Conservation (phyloP, 2,113 vertebrate species). For the Platysteira castanea region DNA sequence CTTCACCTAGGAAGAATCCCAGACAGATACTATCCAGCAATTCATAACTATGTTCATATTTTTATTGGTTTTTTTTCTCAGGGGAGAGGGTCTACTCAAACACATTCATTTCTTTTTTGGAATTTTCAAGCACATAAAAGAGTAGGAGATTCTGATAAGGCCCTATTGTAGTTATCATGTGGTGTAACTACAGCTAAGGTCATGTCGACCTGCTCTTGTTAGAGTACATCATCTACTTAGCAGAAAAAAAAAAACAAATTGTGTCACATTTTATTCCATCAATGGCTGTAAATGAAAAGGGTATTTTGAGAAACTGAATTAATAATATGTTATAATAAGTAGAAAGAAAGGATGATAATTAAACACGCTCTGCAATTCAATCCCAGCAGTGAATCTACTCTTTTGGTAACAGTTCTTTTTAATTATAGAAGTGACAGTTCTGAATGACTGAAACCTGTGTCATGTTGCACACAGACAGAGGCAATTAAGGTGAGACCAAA, state of each 20-base stretch:
- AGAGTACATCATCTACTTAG: constrained; percentile 66
- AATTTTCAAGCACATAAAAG: constrained; percentile 53
- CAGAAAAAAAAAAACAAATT: constrained; percentile 73
- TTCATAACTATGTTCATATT: neutral
- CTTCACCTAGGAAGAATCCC: neutral
- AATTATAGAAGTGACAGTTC: constrained; percentile 59
- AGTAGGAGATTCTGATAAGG: constrained; percentile 62
- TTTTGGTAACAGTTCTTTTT: constrained; percentile 58
- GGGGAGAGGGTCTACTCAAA: constrained; percentile 37
- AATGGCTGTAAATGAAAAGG: constrained; percentile 57
- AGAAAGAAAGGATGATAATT: constrained; percentile 60
- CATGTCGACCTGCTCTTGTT: constrained; percentile 65
- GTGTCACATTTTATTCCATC: constrained; percentile 68
- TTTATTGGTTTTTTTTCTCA: neutral
- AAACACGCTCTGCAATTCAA: constrained; percentile 58
- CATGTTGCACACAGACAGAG: constrained; percentile 25
- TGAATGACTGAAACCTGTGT: constrained; percentile 37
- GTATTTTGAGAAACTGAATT: constrained; percentile 68
- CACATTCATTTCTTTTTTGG: constrained; percentile 19
- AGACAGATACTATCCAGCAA: constrained; percentile 1
- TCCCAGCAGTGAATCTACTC: constrained; percentile 35
- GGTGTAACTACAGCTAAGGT: constrained; percentile 71
- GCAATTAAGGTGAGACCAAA: constrained; percentile 40
- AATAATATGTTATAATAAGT: constrained; percentile 69
- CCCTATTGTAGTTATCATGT: constrained; percentile 55